A percentile compares a stretch with the other conserved stretches of the same genome.
phyloP scores from a whole-genome alignment of 37 sponge, comb jelly and placozoan species.

The Chondrosia reniformis region DNA sequence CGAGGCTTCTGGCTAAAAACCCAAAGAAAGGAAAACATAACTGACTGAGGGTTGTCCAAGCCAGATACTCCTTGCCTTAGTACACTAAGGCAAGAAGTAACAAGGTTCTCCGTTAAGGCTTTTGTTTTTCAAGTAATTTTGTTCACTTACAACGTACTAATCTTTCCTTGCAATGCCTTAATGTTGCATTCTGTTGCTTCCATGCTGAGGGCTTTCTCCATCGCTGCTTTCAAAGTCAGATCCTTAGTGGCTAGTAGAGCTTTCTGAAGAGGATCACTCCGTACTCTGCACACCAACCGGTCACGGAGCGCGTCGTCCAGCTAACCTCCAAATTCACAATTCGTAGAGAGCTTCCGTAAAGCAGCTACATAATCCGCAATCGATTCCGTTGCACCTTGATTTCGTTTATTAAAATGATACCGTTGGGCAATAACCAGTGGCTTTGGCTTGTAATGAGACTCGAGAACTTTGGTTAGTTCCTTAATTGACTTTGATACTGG shows the following conservation, averaged over 20 bases:
- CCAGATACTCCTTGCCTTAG: too few species aligned
- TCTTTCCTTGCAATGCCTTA: neutral
- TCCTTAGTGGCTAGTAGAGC: neutral
- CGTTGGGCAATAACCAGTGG: neutral
- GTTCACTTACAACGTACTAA: too few species aligned
- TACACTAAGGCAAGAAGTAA: too few species aligned
- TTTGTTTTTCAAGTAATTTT: too few species aligned
- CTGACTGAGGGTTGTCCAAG: too few species aligned
- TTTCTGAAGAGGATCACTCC: neutral
- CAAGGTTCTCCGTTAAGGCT: too few species aligned
- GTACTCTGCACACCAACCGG: conserved; percentile 3
- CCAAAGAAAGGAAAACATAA: too few species aligned
- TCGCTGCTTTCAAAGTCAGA: neutral
- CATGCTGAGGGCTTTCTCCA: conserved; percentile 13
- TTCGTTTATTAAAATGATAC: neutral
- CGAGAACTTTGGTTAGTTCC: neutral
- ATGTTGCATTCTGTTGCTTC: conserved; percentile 1
- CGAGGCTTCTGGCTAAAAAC: too few species aligned
- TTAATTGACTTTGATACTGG: neutral
- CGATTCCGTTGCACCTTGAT: conserved; percentile 6
- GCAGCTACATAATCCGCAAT: conserved; percentile 11
- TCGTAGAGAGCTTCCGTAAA: neutral
- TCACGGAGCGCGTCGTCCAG: conserved; percentile 12
- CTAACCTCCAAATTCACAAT: conserved; percentile 11
- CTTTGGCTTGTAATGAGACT: neutral